Conservation (phyloP, 2,797 vertebrate genomes). For the Florisuga fusca region DNA sequence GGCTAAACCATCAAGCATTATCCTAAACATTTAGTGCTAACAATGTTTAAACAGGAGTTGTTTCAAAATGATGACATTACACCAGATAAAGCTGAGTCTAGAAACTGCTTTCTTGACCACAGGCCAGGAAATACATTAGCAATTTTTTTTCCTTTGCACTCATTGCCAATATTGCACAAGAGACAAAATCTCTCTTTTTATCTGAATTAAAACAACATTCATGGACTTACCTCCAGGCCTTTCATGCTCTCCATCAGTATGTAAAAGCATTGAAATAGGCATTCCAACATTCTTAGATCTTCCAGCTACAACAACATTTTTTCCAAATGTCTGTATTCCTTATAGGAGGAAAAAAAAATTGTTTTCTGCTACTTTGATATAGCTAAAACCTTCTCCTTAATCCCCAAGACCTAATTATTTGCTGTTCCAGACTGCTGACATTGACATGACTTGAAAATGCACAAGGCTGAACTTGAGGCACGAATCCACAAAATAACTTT, state of each 20-base stretch:
- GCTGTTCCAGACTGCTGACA: neutral
- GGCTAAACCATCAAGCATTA: neutral
- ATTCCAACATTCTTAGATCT: conserved; percentile 95
- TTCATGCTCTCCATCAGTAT: conserved; percentile 89
- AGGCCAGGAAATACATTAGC: neutral
- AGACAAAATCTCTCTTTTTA: neutral
- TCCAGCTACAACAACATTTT: conserved; percentile 91
- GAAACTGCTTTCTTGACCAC: neutral
- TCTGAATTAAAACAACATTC: neutral
- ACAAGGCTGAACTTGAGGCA: neutral
- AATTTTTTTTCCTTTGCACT: neutral
- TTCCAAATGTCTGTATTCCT: conserved; percentile 89
- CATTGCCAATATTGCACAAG: neutral
- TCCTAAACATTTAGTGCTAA: neutral
- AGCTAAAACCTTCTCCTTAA: neutral
- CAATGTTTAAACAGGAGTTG: neutral
- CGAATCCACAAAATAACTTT: neutral
- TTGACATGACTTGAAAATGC: neutral
- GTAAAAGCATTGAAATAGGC: conserved; percentile 93
- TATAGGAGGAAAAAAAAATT: neutral
- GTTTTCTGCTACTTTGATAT: neutral
- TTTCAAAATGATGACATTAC: neutral
- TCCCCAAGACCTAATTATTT: neutral
- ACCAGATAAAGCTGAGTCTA: neutral
- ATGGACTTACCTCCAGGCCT: conserved; percentile 87